Percentiles rank a stretch among this genome's conserved stretches.
Evolutionary conservation across 2,888 invertebrate species (phyloP).

Genomic region (Trichopoda pennipes): DNA sequence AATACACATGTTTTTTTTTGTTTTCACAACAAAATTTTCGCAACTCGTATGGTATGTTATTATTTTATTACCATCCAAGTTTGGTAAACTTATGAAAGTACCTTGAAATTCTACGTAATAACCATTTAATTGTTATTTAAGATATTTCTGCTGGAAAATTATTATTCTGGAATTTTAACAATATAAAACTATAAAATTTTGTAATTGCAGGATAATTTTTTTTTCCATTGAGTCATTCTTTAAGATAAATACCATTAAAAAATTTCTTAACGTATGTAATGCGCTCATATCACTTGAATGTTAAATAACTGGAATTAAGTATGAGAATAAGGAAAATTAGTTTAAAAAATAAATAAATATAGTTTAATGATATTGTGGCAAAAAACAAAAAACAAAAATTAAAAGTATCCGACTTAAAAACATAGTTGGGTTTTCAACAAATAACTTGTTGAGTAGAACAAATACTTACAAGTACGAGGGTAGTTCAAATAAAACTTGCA

Average conservation of each 20-base stretch:
- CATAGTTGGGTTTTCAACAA: neutral
- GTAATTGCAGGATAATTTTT: slow-evolving; percentile 25
- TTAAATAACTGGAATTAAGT: neutral
- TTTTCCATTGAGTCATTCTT: neutral
- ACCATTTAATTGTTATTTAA: slow-evolving; percentile 9
- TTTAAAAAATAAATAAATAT: neutral
- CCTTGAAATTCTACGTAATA: neutral
- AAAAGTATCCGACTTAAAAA: neutral
- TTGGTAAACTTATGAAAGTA: neutral
- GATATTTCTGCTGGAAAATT: slow-evolving; percentile 26
- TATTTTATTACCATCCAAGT: neutral
- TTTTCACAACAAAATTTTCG: neutral
- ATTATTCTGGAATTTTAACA: slow-evolving; percentile 41
- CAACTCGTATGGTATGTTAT: neutral
- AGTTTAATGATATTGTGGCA: neutral
- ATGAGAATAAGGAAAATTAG: slow-evolving; percentile 2
- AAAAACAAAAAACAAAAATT: too few relatives aligned
- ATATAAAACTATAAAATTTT: slow-evolving; percentile 15
- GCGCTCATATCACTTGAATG: neutral
- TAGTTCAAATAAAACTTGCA: too few relatives aligned
- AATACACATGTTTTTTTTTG: too few relatives aligned
- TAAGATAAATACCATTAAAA: slow-evolving; percentile 17
- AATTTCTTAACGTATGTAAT: neutral
- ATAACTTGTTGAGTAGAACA: neutral
- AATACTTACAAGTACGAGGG: neutral